Evolutionary conservation across 2,888 invertebrate genomes (phyloP).

Genomic region (Formica aserva): DNA sequence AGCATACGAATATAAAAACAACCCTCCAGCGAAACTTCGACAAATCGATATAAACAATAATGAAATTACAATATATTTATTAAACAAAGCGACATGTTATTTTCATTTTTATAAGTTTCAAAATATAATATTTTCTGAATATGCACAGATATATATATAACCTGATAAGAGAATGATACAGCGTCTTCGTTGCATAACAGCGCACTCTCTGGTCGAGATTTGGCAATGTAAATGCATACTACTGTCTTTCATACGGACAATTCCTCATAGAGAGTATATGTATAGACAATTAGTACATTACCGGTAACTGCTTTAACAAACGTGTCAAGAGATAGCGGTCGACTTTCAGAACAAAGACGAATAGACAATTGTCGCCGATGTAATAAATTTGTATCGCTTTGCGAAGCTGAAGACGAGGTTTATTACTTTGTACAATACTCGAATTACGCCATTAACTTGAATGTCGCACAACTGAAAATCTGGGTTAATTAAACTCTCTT

Average conservation of each 20-base stretch:
- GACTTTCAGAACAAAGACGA: constrained; percentile 71
- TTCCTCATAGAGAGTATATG: constrained; percentile 21
- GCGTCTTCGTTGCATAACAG: constrained; percentile 4
- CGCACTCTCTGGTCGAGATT: constrained; percentile 22
- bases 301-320: constrained; percentile 69
- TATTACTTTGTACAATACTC: constrained; percentile 8
- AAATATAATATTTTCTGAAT: constrained; percentile 12
- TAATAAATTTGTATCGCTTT: constrained; percentile 49
- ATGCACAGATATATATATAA: neutral
- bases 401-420: constrained; percentile 25
- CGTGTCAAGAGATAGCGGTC: constrained; percentile 71
- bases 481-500: constrained; percentile 5
- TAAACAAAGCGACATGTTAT: neutral
- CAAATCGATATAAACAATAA: constrained; percentile 23
- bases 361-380: constrained; percentile 59
- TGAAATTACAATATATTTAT: constrained; percentile 10
- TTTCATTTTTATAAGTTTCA: neutral
- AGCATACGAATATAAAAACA: neutral
- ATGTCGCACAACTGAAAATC: constrained; percentile 6
- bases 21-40: neutral
- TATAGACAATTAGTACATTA: constrained; percentile 65
- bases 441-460: constrained; percentile 5
- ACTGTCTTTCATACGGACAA: constrained; percentile 16
- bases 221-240: constrained; percentile 26
- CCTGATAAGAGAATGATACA: constrained; percentile 37